Evolutionary conservation across 2,888 invertebrate genomes (phyloP).

Genomic region (Ectemnius continuus): DNA sequence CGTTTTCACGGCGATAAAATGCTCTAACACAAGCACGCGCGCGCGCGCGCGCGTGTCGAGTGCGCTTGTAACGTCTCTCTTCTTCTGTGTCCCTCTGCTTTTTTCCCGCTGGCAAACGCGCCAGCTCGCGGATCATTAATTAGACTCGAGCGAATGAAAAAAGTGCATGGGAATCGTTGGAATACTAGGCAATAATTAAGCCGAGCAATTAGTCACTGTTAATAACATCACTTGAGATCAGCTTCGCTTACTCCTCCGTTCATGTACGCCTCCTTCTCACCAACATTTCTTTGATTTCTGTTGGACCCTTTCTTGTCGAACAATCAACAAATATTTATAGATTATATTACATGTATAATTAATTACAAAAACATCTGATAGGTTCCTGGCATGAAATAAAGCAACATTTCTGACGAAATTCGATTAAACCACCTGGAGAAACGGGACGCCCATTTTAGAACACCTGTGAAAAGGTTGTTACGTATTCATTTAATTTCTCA

Average conservation of each 20-base stretch:
- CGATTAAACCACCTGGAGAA: too few species aligned
- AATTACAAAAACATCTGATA: too few species aligned
- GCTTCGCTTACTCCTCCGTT: constrained; percentile 54
- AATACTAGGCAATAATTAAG: constrained; percentile 55
- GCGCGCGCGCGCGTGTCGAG: constrained; percentile 53
- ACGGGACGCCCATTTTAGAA: too few species aligned
- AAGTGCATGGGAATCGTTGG: constrained; percentile 51
- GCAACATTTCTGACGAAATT: too few species aligned
- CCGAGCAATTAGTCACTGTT: constrained; percentile 63
- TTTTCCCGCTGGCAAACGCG: constrained; percentile 1
- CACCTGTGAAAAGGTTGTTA: too few species aligned
- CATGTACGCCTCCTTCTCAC: neutral
- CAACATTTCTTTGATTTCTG: too few species aligned
- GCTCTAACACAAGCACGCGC: constrained; percentile 53
- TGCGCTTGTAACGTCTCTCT: constrained; percentile 43
- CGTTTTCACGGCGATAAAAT: constrained; percentile 58
- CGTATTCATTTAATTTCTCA: too few species aligned
- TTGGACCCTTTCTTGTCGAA: too few species aligned
- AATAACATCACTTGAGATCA: constrained; percentile 56
- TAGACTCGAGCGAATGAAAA: constrained; percentile 55
- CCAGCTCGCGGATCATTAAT: constrained; percentile 55
- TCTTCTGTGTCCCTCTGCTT: constrained; percentile 17
- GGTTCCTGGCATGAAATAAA: too few species aligned
- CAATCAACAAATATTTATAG: too few species aligned
- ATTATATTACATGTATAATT: too few species aligned